These are phyloP conservation scores for Epizoanthus stellaris DNA, from an alignment of 92 coral and sea anemone genomes.

Conservation along the genomic window DNA sequence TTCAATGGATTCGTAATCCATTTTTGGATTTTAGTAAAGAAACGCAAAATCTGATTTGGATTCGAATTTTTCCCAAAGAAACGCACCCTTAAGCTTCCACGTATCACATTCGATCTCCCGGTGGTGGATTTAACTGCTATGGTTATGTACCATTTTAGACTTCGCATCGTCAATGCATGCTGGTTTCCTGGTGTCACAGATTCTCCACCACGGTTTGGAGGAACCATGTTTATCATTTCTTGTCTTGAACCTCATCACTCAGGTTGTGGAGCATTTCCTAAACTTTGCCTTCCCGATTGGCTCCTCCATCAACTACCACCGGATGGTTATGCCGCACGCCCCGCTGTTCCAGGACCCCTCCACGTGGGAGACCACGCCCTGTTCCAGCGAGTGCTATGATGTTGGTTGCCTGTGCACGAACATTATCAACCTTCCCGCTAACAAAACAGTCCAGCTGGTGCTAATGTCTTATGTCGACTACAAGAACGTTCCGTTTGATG, in stretches of 20 bases:
- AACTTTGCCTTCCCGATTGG: conserved; percentile 58
- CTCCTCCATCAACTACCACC: conserved; percentile 55
- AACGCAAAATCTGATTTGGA: too few species aligned
- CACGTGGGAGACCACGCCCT: conserved; percentile 73
- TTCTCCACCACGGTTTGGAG: background rate
- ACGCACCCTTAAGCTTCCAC: too few species aligned
- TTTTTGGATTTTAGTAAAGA: too few species aligned
- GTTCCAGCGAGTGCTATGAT: conserved; percentile 53
- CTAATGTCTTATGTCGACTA: conserved; percentile 46
- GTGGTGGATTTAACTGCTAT: too few species aligned
- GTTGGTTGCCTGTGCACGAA: conserved; percentile 67
- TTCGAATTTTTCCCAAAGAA: too few species aligned
- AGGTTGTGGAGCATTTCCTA: conserved; percentile 50
- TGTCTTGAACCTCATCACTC: background rate
- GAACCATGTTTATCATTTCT: background rate
- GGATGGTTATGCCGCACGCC: conserved; percentile 57
- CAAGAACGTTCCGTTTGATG: background rate
- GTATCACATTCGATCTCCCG: too few species aligned
- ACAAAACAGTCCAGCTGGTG: conserved; percentile 67
- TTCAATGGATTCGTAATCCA: too few species aligned
- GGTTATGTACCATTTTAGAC: too few species aligned
- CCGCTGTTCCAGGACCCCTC: conserved; percentile 65
- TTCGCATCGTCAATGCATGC: too few species aligned
- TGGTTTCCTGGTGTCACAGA: background rate
- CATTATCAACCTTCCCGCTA: conserved; percentile 65